Conservation (phyloP, 2,888 invertebrate genomes). For the Zhuqinia jingwanae region DNA sequence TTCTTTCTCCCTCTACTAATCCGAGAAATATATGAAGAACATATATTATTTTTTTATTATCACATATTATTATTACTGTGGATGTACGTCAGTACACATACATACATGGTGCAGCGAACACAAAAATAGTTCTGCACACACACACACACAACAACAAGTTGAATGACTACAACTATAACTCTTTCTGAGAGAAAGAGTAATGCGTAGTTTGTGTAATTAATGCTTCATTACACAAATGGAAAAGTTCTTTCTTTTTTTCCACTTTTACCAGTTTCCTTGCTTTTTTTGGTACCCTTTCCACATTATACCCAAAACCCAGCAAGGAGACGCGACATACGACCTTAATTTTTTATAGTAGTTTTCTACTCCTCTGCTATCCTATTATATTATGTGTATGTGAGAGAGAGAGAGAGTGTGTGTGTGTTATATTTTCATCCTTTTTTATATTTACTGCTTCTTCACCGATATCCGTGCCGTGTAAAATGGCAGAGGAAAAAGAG, state of each 20-base stretch:
- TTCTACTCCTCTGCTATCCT: constrained; percentile 32
- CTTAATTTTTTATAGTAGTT: constrained; percentile 32
- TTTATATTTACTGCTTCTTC: constrained; percentile 10
- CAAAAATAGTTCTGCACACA: too few species aligned
- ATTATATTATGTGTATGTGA: too few species aligned
- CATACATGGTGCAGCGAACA: too few species aligned
- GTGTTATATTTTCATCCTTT: constrained; percentile 23
- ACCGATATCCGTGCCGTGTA: not conserved
- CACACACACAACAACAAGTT: constrained; percentile 13
- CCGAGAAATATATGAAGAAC: too few species aligned
- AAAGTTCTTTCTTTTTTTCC: constrained; percentile 62
- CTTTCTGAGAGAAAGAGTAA: constrained; percentile 47
- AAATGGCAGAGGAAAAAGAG: not conserved
- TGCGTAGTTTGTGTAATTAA: constrained; percentile 66
- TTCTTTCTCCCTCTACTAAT: constrained; percentile 33
- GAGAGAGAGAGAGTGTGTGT: too few species aligned
- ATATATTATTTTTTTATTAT: too few species aligned
- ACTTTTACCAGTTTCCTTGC: constrained; percentile 47
- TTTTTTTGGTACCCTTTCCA: constrained; percentile 23
- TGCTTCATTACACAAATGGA: constrained; percentile 72
- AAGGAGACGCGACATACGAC: too few species aligned
- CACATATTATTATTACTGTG: too few species aligned
- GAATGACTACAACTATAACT: too few species aligned
- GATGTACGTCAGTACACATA: too few species aligned
- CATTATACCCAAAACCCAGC: too few species aligned